Evolutionary conservation across 2,797 vertebrate genomes (phyloP).

Genomic region (Anabas testudineus): DNA sequence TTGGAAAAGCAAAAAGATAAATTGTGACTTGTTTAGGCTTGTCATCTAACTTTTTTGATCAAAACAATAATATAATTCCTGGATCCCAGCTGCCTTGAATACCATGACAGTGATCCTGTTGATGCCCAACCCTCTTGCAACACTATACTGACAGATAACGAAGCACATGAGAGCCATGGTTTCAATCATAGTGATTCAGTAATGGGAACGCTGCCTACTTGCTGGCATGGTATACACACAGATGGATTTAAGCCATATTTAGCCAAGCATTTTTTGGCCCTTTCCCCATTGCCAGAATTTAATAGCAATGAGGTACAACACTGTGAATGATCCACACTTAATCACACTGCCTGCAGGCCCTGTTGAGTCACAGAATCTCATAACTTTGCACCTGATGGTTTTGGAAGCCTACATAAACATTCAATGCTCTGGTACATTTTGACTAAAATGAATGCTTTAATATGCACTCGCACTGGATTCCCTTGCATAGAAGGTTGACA

Average conservation of each 20-base stretch:
- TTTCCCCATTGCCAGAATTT: conserved; percentile 65
- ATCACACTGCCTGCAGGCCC: conserved; percentile 45
- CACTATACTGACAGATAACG: conserved; percentile 60
- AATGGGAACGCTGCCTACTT: conserved; percentile 72
- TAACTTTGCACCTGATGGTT: conserved; percentile 39
- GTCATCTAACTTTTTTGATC: conserved; percentile 52
- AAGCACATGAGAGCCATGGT: conserved; percentile 59
- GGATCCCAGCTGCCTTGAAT: conserved; percentile 46
- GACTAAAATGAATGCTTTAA: conserved; percentile 30
- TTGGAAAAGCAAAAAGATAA: conserved; percentile 54
- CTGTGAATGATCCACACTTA: conserved; percentile 60
- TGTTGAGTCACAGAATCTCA: conserved; percentile 47
- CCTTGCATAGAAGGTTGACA: conserved; percentile 13
- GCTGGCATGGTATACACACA: conserved; percentile 65
- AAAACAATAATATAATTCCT: conserved; percentile 39
- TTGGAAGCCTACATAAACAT: conserved; percentile 32
- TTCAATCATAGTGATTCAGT: conserved; percentile 66
- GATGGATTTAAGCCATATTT: conserved; percentile 70
- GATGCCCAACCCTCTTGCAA: conserved; percentile 55
- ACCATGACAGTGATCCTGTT: conserved; percentile 59
- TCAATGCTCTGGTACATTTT: conserved; percentile 14
- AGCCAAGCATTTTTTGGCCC: conserved; percentile 75
- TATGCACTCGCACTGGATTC: conserved; percentile 13
- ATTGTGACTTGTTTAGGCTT: conserved; percentile 50
- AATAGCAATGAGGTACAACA: conserved; percentile 68